A percentile compares a stretch with the other conserved stretches of the same genome.
Evolutionary conservation across 2,113 vertebrate genomes (phyloP).

Genomic region (Macaca mulatta): DNA sequence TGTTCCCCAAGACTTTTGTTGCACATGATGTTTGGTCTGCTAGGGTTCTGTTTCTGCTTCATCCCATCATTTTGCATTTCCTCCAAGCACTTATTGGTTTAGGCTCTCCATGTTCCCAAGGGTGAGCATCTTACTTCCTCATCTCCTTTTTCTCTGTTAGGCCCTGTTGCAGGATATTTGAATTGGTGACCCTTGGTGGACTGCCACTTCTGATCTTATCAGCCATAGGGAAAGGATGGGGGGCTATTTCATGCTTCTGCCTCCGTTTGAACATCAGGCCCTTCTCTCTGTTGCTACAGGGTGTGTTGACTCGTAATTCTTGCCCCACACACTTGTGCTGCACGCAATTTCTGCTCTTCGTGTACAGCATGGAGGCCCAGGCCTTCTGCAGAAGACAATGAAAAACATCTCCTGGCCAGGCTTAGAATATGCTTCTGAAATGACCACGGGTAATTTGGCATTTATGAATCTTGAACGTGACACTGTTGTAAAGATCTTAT

Average conservation of each 20-base stretch:
- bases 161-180: too few relatives aligned
- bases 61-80: not conserved
- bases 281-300: not conserved
- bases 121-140: not conserved
- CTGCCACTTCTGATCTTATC: not conserved
- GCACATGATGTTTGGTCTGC: not conserved
- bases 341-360: rapidly evolving
- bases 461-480: not conserved
- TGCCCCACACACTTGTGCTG: not conserved
- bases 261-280: not conserved
- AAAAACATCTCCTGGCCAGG: not conserved
- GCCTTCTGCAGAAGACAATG: not conserved
- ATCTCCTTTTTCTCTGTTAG: not conserved
- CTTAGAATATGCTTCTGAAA: not conserved
- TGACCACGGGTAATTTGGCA: not conserved
- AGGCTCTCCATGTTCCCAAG: not conserved
- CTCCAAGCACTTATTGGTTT: too few relatives aligned
- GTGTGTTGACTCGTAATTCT: not conserved
- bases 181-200: not conserved
- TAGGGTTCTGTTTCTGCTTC: not conserved
- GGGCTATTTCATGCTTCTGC: too few relatives aligned
- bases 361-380: not conserved
- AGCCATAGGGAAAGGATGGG: not conserved
- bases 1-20: not conserved
- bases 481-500: not conserved